Percentiles rank a stretch among this genome's conserved stretches.
Conservation (phyloP, 2,797 vertebrate genomes). For the Cynodonichthys magdalenae region DNA sequence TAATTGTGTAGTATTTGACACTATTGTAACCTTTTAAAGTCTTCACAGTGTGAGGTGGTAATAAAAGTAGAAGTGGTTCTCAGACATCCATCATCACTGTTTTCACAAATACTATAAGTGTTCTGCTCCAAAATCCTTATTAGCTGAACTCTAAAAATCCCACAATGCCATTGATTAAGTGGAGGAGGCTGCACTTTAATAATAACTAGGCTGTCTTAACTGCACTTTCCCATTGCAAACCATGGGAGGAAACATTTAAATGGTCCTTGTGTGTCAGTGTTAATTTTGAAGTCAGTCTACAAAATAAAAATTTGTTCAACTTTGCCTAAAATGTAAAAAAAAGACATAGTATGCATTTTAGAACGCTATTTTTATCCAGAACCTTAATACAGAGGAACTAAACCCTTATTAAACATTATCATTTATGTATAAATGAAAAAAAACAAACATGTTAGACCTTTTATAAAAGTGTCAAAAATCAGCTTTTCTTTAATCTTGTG, state of each 20-base stretch:
- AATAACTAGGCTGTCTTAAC: constrained; percentile 3
- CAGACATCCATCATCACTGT: constrained; percentile 23
- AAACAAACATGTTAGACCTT: too few relatives aligned
- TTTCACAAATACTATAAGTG: constrained; percentile 24
- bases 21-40: constrained; percentile 6
- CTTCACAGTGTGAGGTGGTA: constrained; percentile 46
- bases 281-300: constrained; percentile 2
- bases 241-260: neutral
- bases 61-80: constrained; percentile 36
- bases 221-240: neutral
- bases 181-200: constrained; percentile 23
- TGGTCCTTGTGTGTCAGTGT: neutral
- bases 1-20: constrained; percentile 24
- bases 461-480: constrained; percentile 2
- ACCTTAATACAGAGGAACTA: neutral
- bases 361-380: neutral
- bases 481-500: constrained; percentile 10
- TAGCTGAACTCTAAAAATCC: constrained; percentile 25
- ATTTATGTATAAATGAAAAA: neutral
- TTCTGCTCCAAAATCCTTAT: constrained; percentile 28
- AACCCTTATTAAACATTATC: neutral
- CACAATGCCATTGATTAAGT: constrained; percentile 48
- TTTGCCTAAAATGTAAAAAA: neutral
- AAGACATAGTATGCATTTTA: neutral
- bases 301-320: neutral